phyloP scores from a whole-genome alignment of 2,888 invertebrate species.

The Athalia circularis region DNA sequence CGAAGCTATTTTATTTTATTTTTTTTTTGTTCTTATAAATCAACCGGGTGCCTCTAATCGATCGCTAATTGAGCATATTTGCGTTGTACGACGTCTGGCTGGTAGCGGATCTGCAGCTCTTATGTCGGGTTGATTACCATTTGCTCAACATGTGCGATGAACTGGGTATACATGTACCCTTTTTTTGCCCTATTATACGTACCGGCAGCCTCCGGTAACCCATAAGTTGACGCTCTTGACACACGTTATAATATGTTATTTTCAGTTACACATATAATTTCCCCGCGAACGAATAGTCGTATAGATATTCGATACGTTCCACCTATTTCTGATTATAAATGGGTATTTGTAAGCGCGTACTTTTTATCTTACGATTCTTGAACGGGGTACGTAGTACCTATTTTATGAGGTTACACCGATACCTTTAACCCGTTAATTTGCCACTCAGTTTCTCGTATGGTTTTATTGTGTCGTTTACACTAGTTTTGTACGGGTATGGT shows the following conservation, averaged over 20 bases:
- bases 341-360: neutral
- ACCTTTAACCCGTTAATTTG: conserved; percentile 33
- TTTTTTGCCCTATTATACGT: neutral
- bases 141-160: conserved; percentile 3
- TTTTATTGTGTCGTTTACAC: neutral
- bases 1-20: neutral
- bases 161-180: neutral
- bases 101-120: no score
- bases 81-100: neutral
- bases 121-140: neutral
- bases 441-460: neutral
- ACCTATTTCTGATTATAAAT: conserved; percentile 20
- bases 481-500: neutral
- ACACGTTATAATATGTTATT: neutral
- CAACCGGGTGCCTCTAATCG: neutral
- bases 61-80: neutral
- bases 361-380: neutral
- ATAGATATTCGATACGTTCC: neutral
- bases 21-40: neutral
- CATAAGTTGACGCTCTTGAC: conserved; percentile 14
- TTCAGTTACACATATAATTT: neutral
- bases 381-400: neutral
- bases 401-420: conserved; percentile 4
- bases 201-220: no score
- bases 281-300: neutral